A percentile compares a stretch with the other conserved stretches of the same genome.
Evolutionary conservation across 2,113 vertebrate genomes (phyloP).

Genomic region (Bubalus kerabau): DNA sequence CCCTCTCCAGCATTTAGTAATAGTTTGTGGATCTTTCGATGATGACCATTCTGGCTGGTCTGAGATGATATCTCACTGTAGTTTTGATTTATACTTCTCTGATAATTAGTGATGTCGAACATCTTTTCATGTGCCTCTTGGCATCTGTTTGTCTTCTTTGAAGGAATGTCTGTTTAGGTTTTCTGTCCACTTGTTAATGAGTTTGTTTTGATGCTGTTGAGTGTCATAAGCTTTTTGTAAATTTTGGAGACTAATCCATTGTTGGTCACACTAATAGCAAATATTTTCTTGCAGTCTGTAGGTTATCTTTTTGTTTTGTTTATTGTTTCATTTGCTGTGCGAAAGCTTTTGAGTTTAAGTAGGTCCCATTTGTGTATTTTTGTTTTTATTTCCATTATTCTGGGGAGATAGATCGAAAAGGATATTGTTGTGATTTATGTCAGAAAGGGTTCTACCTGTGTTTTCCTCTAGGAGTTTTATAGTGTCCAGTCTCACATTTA

Average conservation of each 20-base stretch:
- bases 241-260: not conserved
- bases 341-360: not conserved
- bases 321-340: not conserved
- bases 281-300: not conserved
- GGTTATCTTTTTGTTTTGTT: not conserved
- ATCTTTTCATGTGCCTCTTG: not conserved
- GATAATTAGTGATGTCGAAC: not conserved
- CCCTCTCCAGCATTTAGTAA: not conserved
- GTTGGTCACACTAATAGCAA: not conserved
- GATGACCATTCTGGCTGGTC: not conserved
- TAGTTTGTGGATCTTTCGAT: not conserved
- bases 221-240: not conserved
- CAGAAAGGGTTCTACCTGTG: not conserved
- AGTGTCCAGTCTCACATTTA: not conserved
- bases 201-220: not conserved
- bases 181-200: not conserved
- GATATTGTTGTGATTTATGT: not conserved
- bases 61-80: not conserved
- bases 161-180: not conserved
- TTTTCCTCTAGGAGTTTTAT: not conserved
- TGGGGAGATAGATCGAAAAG: not conserved
- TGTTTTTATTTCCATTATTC: not conserved
- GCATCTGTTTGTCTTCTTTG: not conserved
- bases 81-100: not conserved
- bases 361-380: not conserved